phyloP scores from a whole-genome alignment of 2,888 invertebrate species.

The Folsomia manolachei region DNA sequence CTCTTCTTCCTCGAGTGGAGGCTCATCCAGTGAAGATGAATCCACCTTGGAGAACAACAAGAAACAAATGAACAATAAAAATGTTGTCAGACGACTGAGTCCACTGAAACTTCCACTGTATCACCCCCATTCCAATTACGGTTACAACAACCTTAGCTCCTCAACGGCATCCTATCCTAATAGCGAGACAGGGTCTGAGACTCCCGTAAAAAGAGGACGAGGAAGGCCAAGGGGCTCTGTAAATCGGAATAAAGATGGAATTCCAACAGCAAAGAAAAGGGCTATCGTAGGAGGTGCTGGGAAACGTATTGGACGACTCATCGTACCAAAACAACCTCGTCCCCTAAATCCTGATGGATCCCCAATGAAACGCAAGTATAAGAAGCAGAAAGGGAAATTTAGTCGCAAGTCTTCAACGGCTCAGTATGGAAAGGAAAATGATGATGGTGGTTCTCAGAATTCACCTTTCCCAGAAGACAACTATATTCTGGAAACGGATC shows the following conservation, averaged over 20 bases:
- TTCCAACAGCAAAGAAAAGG: slow-evolving; percentile 37
- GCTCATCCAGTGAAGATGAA: slow-evolving; percentile 11
- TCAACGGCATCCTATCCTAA: background rate
- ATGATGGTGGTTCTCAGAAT: background rate
- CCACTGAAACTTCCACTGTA: background rate
- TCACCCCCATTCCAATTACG: background rate
- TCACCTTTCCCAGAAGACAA: slow-evolving; percentile 12
- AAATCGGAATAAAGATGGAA: slow-evolving; percentile 33
- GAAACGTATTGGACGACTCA: slow-evolving; percentile 11
- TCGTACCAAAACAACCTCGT: slow-evolving; percentile 14
- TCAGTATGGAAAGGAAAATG: background rate
- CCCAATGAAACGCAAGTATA: slow-evolving; percentile 23
- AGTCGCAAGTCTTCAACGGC: slow-evolving; percentile 21
- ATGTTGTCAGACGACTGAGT: background rate
- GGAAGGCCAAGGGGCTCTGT: slow-evolving; percentile 34
- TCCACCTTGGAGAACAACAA: background rate
- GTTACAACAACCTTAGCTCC: background rate
- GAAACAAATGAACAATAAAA: too few species aligned
- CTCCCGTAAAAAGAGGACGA: slow-evolving; percentile 33
- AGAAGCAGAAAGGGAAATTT: slow-evolving; percentile 33
- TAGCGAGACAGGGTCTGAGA: background rate
- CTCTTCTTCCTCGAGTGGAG: slow-evolving; percentile 27
- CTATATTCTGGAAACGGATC: slow-evolving; percentile 67
- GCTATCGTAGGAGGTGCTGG: slow-evolving; percentile 17
- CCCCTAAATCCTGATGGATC: slow-evolving; percentile 15